Evolutionary conservation across 2,888 invertebrate genomes (phyloP).

Genomic region (Horisme vitalbata): DNA sequence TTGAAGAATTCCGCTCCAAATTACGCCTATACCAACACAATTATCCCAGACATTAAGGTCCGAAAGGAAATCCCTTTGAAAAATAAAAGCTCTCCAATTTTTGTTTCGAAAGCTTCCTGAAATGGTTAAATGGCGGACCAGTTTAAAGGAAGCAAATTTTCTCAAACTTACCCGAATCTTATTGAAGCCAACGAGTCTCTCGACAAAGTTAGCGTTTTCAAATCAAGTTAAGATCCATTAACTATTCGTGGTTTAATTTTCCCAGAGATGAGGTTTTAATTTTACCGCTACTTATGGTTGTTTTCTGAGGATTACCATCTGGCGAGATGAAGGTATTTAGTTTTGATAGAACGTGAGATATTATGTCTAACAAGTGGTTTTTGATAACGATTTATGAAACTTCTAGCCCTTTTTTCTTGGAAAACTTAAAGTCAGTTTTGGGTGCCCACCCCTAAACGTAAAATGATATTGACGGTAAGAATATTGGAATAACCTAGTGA

Average conservation of each 20-base stretch:
- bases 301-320: conserved; percentile 39
- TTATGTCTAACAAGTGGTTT: too few relatives aligned
- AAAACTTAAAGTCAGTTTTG: too few relatives aligned
- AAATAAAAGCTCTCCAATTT: conserved; percentile 41
- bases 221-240: conserved; percentile 77
- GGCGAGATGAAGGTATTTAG: too few relatives aligned
- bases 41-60: conserved; percentile 39
- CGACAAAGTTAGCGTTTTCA: conserved; percentile 69
- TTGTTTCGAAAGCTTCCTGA: conserved; percentile 45
- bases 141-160: conserved; percentile 65
- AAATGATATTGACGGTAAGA: too few relatives aligned
- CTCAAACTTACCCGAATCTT: conserved; percentile 66
- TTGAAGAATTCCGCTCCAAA: conserved; percentile 33
- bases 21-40: conserved; percentile 48
- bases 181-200: conserved; percentile 69
- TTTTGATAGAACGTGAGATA: too few relatives aligned
- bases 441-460: too few relatives aligned
- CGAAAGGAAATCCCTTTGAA: conserved; percentile 37
- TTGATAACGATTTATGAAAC: too few relatives aligned
- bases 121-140: conserved; percentile 51
- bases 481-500: too few relatives aligned
- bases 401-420: too few relatives aligned
- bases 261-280: conserved; percentile 70
- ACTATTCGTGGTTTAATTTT: conserved; percentile 75
- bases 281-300: conserved; percentile 55